Conservation (phyloP, 2,113 vertebrate species). For the Podarcis muralis region DNA sequence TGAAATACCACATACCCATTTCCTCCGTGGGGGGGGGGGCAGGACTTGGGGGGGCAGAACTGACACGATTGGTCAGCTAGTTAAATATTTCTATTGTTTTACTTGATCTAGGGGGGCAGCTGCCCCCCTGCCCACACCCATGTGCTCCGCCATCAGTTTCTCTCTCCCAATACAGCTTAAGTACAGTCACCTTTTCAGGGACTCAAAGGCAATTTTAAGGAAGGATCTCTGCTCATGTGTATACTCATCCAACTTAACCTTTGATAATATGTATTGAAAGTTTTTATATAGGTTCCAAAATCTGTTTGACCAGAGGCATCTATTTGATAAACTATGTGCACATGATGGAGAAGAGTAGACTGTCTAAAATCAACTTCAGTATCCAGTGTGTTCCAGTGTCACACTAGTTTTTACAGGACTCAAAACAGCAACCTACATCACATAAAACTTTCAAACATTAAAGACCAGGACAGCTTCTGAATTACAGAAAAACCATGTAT, state of each 20-base stretch:
- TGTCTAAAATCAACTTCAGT: not conserved
- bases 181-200: not conserved
- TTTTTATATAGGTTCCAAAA: not conserved
- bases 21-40: not conserved
- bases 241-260: not conserved
- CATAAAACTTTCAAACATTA: not conserved
- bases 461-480: not conserved
- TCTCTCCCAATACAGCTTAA: not conserved
- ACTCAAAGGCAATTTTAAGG: not conserved
- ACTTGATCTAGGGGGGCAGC: too few relatives aligned
- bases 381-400: not conserved
- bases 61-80: too few relatives aligned
- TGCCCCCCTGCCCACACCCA: too few relatives aligned
- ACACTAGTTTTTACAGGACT: not conserved
- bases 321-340: not conserved
- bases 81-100: too few relatives aligned
- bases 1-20: not conserved
- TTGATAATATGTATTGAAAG: not conserved
- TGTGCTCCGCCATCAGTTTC: not conserved
- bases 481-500: not conserved
- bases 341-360: not conserved
- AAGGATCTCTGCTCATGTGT: not conserved
- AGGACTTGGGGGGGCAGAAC: too few relatives aligned
- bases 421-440: not conserved
- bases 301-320: not conserved